Evolutionary conservation across 2,888 invertebrate species (phyloP).

Genomic region (Lasius platythorax): DNA sequence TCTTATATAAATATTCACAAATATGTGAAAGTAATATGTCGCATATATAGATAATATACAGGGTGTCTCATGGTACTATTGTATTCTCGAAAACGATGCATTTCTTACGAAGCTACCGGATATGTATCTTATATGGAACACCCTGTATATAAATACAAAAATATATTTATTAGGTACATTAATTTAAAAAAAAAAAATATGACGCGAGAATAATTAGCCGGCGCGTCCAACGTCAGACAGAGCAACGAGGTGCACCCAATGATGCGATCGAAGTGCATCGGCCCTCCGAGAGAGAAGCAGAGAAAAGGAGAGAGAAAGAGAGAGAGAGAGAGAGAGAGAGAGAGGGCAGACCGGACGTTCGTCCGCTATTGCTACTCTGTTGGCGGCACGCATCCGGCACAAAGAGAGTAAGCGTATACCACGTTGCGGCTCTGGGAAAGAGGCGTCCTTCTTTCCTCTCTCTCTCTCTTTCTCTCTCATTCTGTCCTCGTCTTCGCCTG

Average conservation of each 20-base stretch:
- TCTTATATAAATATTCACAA: not conserved
- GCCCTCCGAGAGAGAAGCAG: slow-evolving; percentile 66
- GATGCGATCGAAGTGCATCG: slow-evolving; percentile 81
- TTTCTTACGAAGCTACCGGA: not conserved
- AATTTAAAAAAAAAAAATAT: not conserved
- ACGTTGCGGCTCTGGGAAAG: slow-evolving; percentile 79
- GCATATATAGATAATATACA: not conserved
- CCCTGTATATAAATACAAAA: not conserved
- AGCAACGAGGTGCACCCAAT: slow-evolving; percentile 70
- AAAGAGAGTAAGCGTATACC: slow-evolving; percentile 79
- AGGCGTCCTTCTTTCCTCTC: slow-evolving; percentile 75
- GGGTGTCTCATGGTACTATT: not conserved
- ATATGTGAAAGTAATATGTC: not conserved
- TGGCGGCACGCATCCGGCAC: slow-evolving; percentile 82
- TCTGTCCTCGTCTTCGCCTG: slow-evolving; percentile 25
- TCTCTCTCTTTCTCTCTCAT: slow-evolving; percentile 34
- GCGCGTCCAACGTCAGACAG: slow-evolving; percentile 48
- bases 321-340: slow-evolving; percentile 57
- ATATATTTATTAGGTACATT: not conserved
- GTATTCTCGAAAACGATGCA: not conserved
- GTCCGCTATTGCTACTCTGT: slow-evolving; percentile 82
- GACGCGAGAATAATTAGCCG: slow-evolving; percentile 63
- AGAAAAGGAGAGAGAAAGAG: slow-evolving; percentile 26
- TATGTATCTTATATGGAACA: not conserved
- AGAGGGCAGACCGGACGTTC: slow-evolving; percentile 82